phyloP scores from a whole-genome alignment of 1,140 invertebrate genomes.

The Caerostris darwini region DNA sequence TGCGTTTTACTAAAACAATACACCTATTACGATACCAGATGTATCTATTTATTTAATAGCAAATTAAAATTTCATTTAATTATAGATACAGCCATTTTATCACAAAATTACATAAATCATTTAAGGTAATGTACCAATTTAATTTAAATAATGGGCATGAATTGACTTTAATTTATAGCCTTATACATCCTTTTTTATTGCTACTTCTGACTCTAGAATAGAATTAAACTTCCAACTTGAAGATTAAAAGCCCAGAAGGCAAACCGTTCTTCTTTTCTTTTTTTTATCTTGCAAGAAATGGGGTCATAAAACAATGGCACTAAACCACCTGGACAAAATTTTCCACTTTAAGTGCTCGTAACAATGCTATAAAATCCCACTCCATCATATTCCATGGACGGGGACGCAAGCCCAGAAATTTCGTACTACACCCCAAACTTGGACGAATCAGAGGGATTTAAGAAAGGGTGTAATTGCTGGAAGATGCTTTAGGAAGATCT shows the following conservation, averaged over 20 bases:
- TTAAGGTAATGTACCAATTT: no score
- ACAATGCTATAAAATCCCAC: constrained; percentile 12
- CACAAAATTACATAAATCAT: no score
- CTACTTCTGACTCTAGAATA: neutral
- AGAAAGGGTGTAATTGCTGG: neutral
- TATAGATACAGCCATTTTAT: no score
- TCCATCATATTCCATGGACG: constrained; percentile 3
- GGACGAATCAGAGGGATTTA: neutral
- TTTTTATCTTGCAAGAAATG: neutral
- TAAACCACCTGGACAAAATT: constrained; percentile 42
- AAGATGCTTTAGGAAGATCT: constrained; percentile 6
- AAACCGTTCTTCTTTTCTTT: neutral
- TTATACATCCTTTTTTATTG: neutral
- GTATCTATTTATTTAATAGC: no score
- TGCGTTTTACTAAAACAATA: no score
- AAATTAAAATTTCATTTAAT: no score
- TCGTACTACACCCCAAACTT: neutral
- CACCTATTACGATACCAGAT: no score
- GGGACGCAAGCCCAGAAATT: neutral
- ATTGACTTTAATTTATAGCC: no score
- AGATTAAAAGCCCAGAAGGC: neutral
- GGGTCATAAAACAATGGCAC: constrained; percentile 22
- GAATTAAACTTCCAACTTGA: neutral
- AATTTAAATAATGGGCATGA: no score
- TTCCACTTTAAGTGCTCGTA: constrained; percentile 42